Conservation (phyloP, 2,113 vertebrate genomes). For the Urocolius indicus region DNA sequence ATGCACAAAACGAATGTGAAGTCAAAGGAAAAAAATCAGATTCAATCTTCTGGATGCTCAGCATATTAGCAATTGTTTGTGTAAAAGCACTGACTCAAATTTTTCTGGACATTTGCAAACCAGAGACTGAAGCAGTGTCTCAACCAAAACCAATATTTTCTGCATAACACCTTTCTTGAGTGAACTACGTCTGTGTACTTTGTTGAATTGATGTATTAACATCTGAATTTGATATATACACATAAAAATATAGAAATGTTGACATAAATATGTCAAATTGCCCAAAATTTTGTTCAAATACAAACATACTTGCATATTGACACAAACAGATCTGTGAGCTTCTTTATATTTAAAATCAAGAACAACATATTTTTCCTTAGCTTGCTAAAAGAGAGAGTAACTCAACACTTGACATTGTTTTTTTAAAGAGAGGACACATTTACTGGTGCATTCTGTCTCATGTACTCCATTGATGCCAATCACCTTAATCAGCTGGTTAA, state of each 20-base stretch:
- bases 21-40: background rate
- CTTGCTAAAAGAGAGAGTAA: background rate
- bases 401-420: background rate
- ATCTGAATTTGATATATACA: background rate
- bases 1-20: background rate
- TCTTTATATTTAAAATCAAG: background rate
- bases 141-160: background rate
- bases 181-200: background rate
- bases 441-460: background rate
- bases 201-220: background rate
- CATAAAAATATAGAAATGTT: background rate
- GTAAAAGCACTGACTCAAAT: background rate
- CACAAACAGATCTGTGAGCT: background rate
- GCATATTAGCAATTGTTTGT: background rate
- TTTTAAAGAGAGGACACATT: background rate
- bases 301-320: background rate
- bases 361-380: background rate
- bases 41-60: background rate
- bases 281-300: background rate
- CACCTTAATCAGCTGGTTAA: slow-evolving; percentile 21
- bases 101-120: background rate
- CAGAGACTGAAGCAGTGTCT: background rate
- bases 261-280: background rate
- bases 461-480: background rate
- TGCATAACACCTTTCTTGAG: background rate